These are phyloP conservation scores for Botia kubotai DNA, from an alignment of 2,797 vertebrate species.

Conservation along the genomic window DNA sequence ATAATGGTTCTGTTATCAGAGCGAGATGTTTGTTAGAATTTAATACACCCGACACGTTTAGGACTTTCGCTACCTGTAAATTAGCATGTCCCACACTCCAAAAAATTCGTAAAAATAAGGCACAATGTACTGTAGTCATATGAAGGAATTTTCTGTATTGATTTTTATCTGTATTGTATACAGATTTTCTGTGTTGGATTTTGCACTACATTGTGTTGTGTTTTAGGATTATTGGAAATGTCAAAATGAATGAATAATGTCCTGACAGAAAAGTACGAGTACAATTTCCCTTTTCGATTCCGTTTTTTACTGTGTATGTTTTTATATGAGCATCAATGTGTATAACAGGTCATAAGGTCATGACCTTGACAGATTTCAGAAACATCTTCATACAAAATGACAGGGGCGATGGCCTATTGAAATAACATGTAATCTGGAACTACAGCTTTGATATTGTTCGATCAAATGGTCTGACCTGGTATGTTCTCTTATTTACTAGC, in stretches of 20 bases:
- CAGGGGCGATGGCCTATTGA: neutral
- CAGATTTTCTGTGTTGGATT: too few relatives aligned
- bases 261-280: too few relatives aligned
- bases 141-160: too few relatives aligned
- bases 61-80: too few relatives aligned
- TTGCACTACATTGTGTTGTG: too few relatives aligned
- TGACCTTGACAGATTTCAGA: neutral
- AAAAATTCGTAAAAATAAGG: too few relatives aligned
- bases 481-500: conserved; percentile 25
- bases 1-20: neutral
- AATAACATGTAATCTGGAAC: neutral
- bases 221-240: too few relatives aligned
- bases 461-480: conserved; percentile 2
- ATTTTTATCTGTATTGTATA: too few relatives aligned
- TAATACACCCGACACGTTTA: neutral
- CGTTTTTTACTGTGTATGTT: neutral
- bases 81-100: too few relatives aligned
- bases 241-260: too few relatives aligned
- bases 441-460: conserved; percentile 9
- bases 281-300: too few relatives aligned
- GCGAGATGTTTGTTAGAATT: neutral
- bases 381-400: neutral
- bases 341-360: neutral
- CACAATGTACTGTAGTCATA: neutral
- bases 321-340: neutral